Conservation (phyloP, 2,113 vertebrate species). For the Calyptomena viridis region DNA sequence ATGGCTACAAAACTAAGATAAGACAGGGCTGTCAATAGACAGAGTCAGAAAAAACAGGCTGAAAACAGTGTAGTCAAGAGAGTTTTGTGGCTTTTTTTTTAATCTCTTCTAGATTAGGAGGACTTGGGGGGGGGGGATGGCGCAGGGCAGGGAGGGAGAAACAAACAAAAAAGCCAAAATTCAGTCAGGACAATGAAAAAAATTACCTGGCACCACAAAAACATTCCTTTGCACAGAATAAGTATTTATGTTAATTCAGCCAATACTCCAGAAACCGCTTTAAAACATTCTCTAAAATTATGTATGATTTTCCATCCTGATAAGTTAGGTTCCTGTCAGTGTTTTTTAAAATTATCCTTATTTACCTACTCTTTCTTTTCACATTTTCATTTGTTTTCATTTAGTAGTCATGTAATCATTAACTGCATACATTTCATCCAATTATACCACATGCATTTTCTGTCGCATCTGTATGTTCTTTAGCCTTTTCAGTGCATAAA, state of each 20-base stretch:
- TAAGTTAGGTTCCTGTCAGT: not conserved
- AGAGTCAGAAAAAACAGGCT: not conserved
- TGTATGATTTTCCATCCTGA: not conserved
- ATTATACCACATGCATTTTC: not conserved
- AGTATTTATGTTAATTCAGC: not conserved
- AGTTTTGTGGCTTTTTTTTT: not conserved
- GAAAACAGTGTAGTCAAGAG: not conserved
- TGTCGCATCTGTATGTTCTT: not conserved
- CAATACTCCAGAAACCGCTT: not conserved
- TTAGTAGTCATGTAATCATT: not conserved
- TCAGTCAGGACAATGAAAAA: not conserved
- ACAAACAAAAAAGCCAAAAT: not conserved
- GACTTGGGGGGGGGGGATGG: not conserved
- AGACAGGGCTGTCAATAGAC: not conserved
- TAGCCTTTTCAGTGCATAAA: not conserved
- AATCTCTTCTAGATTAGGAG: not conserved
- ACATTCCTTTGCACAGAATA: not conserved
- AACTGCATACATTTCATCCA: not conserved
- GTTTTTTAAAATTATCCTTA: not conserved
- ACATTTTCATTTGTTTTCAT: not conserved
- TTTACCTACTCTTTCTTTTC: not conserved
- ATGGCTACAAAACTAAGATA: not conserved
- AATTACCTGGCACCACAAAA: not conserved
- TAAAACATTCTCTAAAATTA: not conserved
- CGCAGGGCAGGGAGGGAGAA: no score